Base-by-base conservation (phyloP, 1,140 invertebrate species). In the Drosophila nannoptera region DNA sequence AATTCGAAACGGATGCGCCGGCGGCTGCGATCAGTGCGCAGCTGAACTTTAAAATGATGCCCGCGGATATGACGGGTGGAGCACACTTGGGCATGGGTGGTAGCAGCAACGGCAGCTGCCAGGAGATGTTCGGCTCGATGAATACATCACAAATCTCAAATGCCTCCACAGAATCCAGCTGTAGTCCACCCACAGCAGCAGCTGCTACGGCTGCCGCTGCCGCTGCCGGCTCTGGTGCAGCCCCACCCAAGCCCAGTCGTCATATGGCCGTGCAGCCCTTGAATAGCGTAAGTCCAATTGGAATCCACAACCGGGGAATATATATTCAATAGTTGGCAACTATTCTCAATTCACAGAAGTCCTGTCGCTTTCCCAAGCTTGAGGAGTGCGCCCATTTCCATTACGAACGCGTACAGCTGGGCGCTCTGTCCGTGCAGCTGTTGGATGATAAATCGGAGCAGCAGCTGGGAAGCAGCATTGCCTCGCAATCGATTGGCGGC, bases 361-460 rank as follows among this genome's bases (percentile, higher is more conserved):
- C 89, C 29, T 90, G 89, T 72, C 90, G 93, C 6, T 99, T 98
- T 91, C 97, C 97, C 6, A 97, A 97, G 89, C 91, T 99, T 64
- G 96, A 98, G 89, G 97, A 99, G 89, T 99, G 97, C 90, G 97
- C 97, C n/a, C 97, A 99, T 89, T 99, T 99, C 90, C 97, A 99
- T 89, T 99, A 99, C 90, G 97, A 98, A 80, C 92, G 95, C 73
- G 97, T 98, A 1, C 95, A 97, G 75, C 91, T 99, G 69, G 93
- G 94, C 9, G 92, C 93, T 0, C 90, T 98, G 6, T 92, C 93
- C 87, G 94, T 96, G 88, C 90, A 90, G 73, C 64, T 89, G 48
- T 46, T 88, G n/a, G 89, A 90, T 12, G 86, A 90, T 12, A 90
- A 89, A 63, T 87, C 88, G 4, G 89, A 90, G 59, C 73, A 90